Percentiles rank a stretch among this genome's conserved stretches.
Evolutionary conservation across 1,140 invertebrate genomes (phyloP).

Genomic region (Chionoecetes opilio): DNA sequence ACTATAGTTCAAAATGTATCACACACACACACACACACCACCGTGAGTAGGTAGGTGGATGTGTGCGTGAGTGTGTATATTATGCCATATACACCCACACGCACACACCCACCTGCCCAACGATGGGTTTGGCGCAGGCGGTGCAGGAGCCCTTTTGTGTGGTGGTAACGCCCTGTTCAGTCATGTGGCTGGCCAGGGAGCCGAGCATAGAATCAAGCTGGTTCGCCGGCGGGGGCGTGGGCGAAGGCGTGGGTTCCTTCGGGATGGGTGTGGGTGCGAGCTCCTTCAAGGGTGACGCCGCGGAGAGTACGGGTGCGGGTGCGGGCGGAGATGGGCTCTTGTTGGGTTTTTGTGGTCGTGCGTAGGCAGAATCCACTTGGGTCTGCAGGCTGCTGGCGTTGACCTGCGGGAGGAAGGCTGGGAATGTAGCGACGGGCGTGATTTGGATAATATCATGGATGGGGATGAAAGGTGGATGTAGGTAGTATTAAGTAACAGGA

Average conservation of each 20-base stretch:
- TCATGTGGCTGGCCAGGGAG: conserved; percentile 95
- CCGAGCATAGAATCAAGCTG: conserved; percentile 97
- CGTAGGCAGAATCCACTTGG: conserved; percentile 89
- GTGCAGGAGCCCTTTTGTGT: conserved; percentile 99
- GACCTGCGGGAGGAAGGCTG: conserved; percentile 84
- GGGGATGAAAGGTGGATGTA: too few relatives aligned
- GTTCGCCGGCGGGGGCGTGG: conserved; percentile 83
- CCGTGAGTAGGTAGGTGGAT: not conserved
- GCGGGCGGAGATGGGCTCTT: conserved; percentile 83
- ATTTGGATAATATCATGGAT: too few relatives aligned
- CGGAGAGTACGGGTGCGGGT: conserved; percentile 83
- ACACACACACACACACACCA: conserved; percentile 1
- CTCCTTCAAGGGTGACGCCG: conserved; percentile 82
- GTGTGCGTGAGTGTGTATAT: conserved; percentile 1
- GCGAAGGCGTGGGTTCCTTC: conserved; percentile 81
- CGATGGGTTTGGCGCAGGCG: conserved; percentile 98
- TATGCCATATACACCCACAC: conserved; percentile 33
- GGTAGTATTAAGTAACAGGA: too few relatives aligned
- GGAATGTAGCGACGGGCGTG: not conserved
- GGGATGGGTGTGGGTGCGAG: conserved; percentile 84
- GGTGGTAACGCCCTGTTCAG: conserved; percentile 97
- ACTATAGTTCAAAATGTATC: not conserved
- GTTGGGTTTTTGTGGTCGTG: conserved; percentile 88
- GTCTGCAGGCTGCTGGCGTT: conserved; percentile 86
- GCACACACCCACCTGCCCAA: conserved; percentile 91